Percentiles rank a stretch among this genome's conserved stretches.
Evolutionary conservation across 2,113 vertebrate genomes (phyloP).

Genomic region (Pachycephala philippinensis): DNA sequence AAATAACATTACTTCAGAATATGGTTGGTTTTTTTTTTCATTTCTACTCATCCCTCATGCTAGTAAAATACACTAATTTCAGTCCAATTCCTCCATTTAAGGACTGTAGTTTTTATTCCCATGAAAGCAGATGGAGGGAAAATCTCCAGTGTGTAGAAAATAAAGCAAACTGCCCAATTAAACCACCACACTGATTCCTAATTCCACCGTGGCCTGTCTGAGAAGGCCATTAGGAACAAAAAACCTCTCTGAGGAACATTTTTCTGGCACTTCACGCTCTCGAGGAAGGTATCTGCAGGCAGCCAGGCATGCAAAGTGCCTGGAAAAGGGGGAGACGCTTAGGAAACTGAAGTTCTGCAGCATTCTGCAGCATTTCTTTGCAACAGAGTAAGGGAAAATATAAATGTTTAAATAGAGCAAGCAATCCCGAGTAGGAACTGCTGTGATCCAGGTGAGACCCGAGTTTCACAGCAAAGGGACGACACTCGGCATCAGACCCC

Average conservation of each 20-base stretch:
- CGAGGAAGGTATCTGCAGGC: not conserved
- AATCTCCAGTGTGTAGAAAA: not conserved
- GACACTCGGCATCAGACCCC: not conserved
- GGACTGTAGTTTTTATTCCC: not conserved
- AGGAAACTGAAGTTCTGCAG: not conserved
- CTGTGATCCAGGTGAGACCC: not conserved
- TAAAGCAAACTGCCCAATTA: constrained; percentile 13
- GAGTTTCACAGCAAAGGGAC: not conserved
- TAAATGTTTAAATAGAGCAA: not conserved
- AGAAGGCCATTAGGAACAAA: not conserved
- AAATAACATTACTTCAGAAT: not conserved
- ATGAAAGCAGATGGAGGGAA: not conserved
- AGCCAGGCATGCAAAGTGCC: not conserved
- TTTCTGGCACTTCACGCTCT: not conserved
- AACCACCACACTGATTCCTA: not conserved
- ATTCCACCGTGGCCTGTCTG: not conserved
- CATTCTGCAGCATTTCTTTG: not conserved
- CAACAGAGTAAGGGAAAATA: not conserved
- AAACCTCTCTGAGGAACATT: not conserved
- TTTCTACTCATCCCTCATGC: not conserved
- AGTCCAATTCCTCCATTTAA: not conserved
- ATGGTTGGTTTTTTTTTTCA: not conserved
- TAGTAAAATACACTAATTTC: not conserved
- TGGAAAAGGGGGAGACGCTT: not conserved
- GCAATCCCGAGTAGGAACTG: not conserved